phyloP scores from a whole-genome alignment of 2,888 invertebrate species.

The Drosophila picticornis region DNA sequence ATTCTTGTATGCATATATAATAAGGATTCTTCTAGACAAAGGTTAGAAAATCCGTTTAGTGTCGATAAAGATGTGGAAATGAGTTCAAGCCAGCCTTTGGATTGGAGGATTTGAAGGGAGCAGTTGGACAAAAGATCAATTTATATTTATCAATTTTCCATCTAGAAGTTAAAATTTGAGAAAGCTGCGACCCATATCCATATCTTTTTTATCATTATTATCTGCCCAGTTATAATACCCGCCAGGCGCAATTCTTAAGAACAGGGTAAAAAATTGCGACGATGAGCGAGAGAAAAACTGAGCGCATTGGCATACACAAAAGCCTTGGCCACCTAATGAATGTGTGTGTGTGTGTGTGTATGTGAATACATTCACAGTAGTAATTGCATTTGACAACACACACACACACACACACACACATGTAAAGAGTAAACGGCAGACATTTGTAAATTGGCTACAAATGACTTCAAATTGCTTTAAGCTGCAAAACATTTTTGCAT shows the following conservation, averaged over 20 bases:
- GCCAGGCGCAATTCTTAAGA: not conserved
- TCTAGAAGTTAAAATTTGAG: not conserved
- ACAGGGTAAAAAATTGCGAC: conserved; percentile 26
- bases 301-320: conserved; percentile 66
- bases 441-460: conserved; percentile 79
- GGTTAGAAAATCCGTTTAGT: not conserved
- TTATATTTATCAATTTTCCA: not conserved
- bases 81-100: not conserved
- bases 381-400: conserved; percentile 68
- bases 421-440: conserved; percentile 38
- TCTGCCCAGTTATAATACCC: not conserved
- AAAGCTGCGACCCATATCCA: not conserved
- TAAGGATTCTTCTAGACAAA: not conserved
- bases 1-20: too few species aligned
- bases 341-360: conserved; percentile 22
- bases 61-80: not conserved
- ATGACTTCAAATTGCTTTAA: conserved; percentile 81
- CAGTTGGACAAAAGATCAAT: too few species aligned
- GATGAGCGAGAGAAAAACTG: conserved; percentile 45
- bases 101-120: too few species aligned
- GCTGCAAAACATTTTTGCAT: conserved; percentile 76
- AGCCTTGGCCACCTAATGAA: conserved; percentile 34
- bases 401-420: conserved; percentile 1
- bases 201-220: not conserved
- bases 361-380: conserved; percentile 39